Base-by-base conservation (phyloP, 2,888 invertebrate genomes). In the Hypolimnas misippus region DNA sequence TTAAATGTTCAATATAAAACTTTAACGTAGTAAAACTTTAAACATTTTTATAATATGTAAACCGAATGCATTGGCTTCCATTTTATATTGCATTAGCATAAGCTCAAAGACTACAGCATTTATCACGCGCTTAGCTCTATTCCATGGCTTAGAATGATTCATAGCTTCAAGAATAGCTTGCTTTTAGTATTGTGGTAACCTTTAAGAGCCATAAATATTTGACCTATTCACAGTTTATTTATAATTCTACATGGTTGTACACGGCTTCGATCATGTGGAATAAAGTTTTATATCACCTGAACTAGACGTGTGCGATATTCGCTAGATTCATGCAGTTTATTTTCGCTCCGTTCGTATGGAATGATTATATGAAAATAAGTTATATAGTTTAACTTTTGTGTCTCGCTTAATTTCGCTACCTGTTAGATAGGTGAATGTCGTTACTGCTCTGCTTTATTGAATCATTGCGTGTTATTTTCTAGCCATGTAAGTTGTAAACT, bases 61-160 rank as follows among this genome's bases (percentile, higher is more conserved):
- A 46, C 19, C 44, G 44, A 19, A 46, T 21, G 21, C 44, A 46
- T 46, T 21, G 44, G n/a, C 12, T 21, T 12, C 21, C 44, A 46
- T 21, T 46, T 12, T 21, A 46, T 19, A 21, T 21, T 17, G 17
- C 44, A 46, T 21, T 46, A 46, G 44, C 44, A 46, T 46, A 46
- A 46, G 44, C 21, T 44, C 12, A 19, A 19, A 46, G 44, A 46
- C 21, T 12, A 46, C 44, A 46, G 44, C 44, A 46, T 46, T 19
- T 19, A 19, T 46, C 19, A 46, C 21, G 44, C 44, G 44, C 44
- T 46, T 46, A 46, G 44, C 44, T 44, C 21, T 12, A 46, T 46
- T 21, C 12, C 44, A 12, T 21, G 44, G 21, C 44, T 46, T 46
- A 21, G 44, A 46, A 12, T 46, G 44, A 21, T 46, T 46, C 21